These are phyloP conservation scores for Artemia sinica DNA, from an alignment of 2,888 invertebrate species.

Conservation along the genomic window DNA sequence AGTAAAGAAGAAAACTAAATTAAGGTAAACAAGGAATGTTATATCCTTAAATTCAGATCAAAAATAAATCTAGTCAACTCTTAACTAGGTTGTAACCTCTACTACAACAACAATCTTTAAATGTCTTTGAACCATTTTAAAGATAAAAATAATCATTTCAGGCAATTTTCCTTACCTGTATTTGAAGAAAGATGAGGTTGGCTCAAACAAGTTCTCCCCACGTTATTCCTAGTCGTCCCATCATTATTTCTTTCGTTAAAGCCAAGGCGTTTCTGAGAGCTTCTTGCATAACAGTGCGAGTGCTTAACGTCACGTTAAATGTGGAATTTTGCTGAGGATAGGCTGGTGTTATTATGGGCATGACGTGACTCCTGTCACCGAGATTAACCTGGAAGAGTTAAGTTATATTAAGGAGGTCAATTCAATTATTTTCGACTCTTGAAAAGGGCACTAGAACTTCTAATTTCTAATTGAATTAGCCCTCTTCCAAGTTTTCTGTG, in stretches of 20 bases:
- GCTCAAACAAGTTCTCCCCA: slow-evolving; percentile 90
- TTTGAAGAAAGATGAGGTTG: slow-evolving; percentile 72
- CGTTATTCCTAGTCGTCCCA: slow-evolving; percentile 44
- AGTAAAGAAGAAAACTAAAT: too few relatives aligned
- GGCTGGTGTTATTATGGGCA: slow-evolving; percentile 99
- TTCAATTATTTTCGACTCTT: too few relatives aligned
- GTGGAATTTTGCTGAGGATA: slow-evolving; percentile 99
- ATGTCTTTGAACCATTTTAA: slow-evolving; percentile 13
- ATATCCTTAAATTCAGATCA: too few relatives aligned
- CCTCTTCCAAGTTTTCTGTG: too few relatives aligned
- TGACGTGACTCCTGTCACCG: slow-evolving; percentile 79
- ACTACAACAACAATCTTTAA: not conserved
- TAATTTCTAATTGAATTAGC: too few relatives aligned
- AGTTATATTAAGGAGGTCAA: too few relatives aligned
- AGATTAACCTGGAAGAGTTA: slow-evolving; percentile 48
- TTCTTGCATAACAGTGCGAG: slow-evolving; percentile 75
- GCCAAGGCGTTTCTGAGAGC: slow-evolving; percentile 62
- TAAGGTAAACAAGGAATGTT: too few relatives aligned
- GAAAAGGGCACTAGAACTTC: too few relatives aligned
- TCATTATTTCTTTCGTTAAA: slow-evolving; percentile 65
- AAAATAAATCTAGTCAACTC: too few relatives aligned
- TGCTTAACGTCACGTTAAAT: slow-evolving; percentile 85
- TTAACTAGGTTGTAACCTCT: too few relatives aligned
- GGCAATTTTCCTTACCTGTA: slow-evolving; percentile 42
- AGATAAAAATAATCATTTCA: slow-evolving; percentile 16